phyloP scores from a whole-genome alignment of 2,888 invertebrate species.

The Phragmatobia fuliginosa region DNA sequence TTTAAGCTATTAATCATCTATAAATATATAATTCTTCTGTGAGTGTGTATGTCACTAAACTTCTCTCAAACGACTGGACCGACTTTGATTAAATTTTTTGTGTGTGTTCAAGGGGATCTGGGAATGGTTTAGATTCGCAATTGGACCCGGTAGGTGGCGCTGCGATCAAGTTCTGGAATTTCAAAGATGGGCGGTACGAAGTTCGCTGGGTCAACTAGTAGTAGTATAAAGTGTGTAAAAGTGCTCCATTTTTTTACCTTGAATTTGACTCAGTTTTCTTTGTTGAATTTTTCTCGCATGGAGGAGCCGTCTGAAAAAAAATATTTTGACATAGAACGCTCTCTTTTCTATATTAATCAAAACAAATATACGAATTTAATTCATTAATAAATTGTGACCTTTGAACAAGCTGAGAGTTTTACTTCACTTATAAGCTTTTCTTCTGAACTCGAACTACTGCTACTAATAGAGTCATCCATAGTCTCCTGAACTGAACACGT shows the following conservation, averaged over 20 bases:
- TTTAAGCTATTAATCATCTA: not conserved
- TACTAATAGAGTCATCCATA: not conserved
- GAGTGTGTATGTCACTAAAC: too few species aligned
- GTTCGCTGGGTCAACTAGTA: too few species aligned
- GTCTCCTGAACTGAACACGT: not conserved
- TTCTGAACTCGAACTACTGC: constrained; percentile 41
- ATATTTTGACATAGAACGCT: not conserved
- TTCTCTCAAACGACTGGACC: too few species aligned
- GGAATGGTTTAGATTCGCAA: too few species aligned
- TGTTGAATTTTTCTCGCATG: not conserved
- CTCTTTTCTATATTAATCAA: not conserved
- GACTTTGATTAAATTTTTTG: too few species aligned
- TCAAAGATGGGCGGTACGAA: too few species aligned
- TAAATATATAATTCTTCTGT: too few species aligned
- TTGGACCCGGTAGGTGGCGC: too few species aligned
- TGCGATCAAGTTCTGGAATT: too few species aligned
- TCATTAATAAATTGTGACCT: constrained; percentile 41
- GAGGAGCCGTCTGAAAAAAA: constrained; percentile 5
- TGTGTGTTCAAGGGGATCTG: too few species aligned
- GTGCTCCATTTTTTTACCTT: not conserved
- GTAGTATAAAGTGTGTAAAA: not conserved
- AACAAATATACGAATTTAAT: not conserved
- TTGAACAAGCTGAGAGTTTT: constrained; percentile 51
- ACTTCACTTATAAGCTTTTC: constrained; percentile 54
- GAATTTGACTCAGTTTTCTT: too few species aligned